phyloP scores from a whole-genome alignment of 2,888 invertebrate genomes.

The Protophormia terraenovae region DNA sequence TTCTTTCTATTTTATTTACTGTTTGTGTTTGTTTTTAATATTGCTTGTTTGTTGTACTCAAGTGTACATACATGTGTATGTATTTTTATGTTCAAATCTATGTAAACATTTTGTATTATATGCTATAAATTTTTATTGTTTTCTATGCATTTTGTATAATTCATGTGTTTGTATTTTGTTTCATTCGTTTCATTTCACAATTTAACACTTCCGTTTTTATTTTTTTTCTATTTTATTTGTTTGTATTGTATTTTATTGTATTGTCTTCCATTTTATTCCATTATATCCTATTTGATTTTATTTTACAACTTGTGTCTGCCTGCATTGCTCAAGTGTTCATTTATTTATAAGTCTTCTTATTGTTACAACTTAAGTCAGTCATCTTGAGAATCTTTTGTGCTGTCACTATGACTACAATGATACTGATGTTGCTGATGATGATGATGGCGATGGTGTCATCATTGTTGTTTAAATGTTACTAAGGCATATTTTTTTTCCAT shows the following conservation, averaged over 20 bases:
- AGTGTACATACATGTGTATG: background rate
- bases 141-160: constrained; percentile 20
- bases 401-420: background rate
- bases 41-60: no score
- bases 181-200: constrained; percentile 33
- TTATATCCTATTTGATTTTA: background rate
- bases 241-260: constrained; percentile 15
- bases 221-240: constrained; percentile 27
- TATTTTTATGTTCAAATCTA: background rate
- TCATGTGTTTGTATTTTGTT: constrained; percentile 13
- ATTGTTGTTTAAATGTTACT: background rate
- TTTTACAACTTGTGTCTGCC: constrained; percentile 27
- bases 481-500: background rate
- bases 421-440: background rate
- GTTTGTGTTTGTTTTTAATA: constrained; percentile 27
- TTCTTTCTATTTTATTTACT: background rate
- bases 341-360: constrained; percentile 56
- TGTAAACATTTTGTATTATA: background rate
- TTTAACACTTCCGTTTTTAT: constrained; percentile 65
- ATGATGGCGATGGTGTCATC: background rate
- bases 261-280: constrained; percentile 1
- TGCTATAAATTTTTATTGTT: constrained; percentile 24
- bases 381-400: constrained; percentile 25
- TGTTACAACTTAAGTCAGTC: constrained; percentile 41
- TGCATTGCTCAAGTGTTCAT: constrained; percentile 62